phyloP scores from a whole-genome alignment of 2,797 vertebrate species.

The Brotogeris chrysoptera region DNA sequence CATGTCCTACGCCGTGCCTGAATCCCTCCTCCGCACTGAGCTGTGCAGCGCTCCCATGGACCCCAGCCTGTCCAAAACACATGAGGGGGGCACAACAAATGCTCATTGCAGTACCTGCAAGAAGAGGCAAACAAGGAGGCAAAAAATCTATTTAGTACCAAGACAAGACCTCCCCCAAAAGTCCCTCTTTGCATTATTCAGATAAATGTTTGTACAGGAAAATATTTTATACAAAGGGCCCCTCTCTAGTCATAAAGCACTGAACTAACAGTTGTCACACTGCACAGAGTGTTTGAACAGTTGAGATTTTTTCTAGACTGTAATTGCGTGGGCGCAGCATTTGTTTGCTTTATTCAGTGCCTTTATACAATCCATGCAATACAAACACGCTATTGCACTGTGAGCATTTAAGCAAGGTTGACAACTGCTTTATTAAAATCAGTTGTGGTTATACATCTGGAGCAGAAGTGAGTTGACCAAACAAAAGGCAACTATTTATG shows the following conservation, averaged over 20 bases:
- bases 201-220: neutral
- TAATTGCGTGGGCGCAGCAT: neutral
- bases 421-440: neutral
- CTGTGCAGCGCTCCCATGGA: conserved; percentile 93
- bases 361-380: neutral
- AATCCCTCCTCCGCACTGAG: conserved; percentile 93
- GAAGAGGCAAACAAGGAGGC: neutral
- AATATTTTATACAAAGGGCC: conserved; percentile 12
- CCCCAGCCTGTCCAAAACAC: conserved; percentile 97
- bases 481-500: neutral
- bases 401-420: neutral
- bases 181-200: neutral
- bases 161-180: neutral
- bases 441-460: neutral
- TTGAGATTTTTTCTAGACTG: neutral
- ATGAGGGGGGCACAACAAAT: conserved; percentile 91
- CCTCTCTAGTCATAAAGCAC: neutral
- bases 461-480: neutral
- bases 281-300: neutral
- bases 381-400: neutral
- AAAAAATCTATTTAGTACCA: neutral
- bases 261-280: conserved; percentile 11
- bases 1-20: conserved; percentile 91
- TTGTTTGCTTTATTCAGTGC: conserved; percentile 5
- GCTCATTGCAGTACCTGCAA: conserved; percentile 94